phyloP scores from a whole-genome alignment of 1,140 invertebrate genomes.

The Metaphire vulgaris region DNA sequence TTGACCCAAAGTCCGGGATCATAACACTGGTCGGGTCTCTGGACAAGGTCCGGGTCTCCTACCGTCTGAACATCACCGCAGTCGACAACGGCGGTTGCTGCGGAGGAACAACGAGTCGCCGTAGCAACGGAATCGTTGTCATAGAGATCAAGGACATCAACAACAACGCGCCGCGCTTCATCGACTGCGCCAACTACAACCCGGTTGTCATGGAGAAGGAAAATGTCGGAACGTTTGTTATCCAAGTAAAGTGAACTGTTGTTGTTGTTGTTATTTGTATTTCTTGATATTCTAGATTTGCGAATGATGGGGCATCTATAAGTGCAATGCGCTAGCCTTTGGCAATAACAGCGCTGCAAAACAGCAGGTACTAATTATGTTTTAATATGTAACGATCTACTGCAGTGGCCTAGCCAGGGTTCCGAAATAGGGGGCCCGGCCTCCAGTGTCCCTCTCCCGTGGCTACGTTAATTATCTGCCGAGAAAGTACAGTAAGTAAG shows the following conservation, averaged over 20 bases:
- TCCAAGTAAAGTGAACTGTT: conserved; percentile 29
- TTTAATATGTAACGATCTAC: too few relatives aligned
- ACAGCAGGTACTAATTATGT: too few relatives aligned
- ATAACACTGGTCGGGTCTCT: conserved; percentile 77
- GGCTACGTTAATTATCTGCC: too few relatives aligned
- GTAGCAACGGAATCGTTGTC: conserved; percentile 85
- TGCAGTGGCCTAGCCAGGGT: too few relatives aligned
- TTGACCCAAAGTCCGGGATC: conserved; percentile 56
- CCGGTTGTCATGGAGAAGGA: conserved; percentile 31
- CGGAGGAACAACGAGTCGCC: conserved; percentile 73
- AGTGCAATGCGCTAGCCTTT: too few relatives aligned
- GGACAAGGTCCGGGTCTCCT: conserved; percentile 70
- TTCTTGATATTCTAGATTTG: too few relatives aligned
- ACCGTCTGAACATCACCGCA: conserved; percentile 87
- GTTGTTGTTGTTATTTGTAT: too few relatives aligned
- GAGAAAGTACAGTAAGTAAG: too few relatives aligned
- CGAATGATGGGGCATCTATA: too few relatives aligned
- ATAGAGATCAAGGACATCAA: conserved; percentile 94
- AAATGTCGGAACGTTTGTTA: conserved; percentile 29
- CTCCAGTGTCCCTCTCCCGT: too few relatives aligned
- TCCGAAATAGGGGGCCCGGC: too few relatives aligned
- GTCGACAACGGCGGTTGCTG: conserved; percentile 90
- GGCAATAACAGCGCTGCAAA: too few relatives aligned
- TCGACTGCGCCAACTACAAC: conserved; percentile 76
- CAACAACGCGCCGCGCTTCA: conserved; percentile 88